Base-by-base conservation (phyloP, 2,888 invertebrate genomes). In the Horisme vitalbata region DNA sequence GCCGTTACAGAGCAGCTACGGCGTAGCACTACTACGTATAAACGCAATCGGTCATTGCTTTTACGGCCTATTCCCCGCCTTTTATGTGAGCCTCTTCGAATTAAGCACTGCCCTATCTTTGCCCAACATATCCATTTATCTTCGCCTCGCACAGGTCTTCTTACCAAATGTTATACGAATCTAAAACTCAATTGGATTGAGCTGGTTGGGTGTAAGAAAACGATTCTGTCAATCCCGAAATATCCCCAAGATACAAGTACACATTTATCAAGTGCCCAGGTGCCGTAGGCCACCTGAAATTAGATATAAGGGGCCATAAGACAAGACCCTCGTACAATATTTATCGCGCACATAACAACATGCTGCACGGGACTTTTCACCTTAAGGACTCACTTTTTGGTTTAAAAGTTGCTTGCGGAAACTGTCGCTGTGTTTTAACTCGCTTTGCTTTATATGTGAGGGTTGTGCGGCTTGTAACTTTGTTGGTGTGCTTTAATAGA, bases 201-300 rank as follows among this genome's bases (percentile, higher is more conserved):
- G n/a, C 28, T 12, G 12, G 33, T 26, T 35, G 18, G 32, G 41
- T n/a, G 28, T 24, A 34, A 41, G 41, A 26, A 45, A 44, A 14
- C 52, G 45, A 52, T 49, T 49, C 44, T 49, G 45, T 55, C 52
- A 44, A 55, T 61, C 59, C 59, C 59, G 26, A 58, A 55, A 57
- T 31, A 57, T 61, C 58, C 56, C 37, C 43, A 33, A 50, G 47
- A 52, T 59, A 61, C 58, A 63, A 60, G 49, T 44, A 41, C 39
- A 45, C 56, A 70, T 70, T 68, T 65, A 65, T 71, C 70, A 69
- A 59, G 65, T 30, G 55, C 63, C 61, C 71, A 72, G 71, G 71
- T 72, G 71, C 54, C 45, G 58, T 52, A 69, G 68, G 70, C 52
- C 59, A 63, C 63, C 71, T 71, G 63, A 69, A 61, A 66, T 71